Conservation (phyloP, 2,113 vertebrate species). For the Pipa parva region DNA sequence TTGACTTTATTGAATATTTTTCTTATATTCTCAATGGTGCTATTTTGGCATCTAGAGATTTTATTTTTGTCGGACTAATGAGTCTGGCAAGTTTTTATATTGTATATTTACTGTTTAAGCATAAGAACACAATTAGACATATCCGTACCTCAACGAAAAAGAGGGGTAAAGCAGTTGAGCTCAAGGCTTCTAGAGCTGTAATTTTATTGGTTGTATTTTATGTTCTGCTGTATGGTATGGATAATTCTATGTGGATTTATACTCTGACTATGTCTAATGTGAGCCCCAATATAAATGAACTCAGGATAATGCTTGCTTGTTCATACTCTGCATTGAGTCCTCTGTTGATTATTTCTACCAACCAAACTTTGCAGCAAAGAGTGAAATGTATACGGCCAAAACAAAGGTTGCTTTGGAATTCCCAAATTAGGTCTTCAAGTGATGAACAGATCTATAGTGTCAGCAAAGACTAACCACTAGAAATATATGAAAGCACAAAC, state of each 20-base stretch:
- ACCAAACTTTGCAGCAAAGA: constrained; percentile 19
- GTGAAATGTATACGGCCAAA: too few relatives aligned
- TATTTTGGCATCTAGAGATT: background rate
- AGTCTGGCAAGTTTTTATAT: constrained; percentile 19
- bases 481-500: too few relatives aligned
- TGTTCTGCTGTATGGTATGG: constrained; percentile 31
- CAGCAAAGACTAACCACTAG: too few relatives aligned
- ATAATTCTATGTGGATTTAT: constrained; percentile 38
- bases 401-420: too few relatives aligned
- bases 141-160: constrained; percentile 18
- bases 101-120: background rate
- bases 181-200: constrained; percentile 30
- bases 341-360: constrained; percentile 23
- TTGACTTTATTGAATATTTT: too few relatives aligned
- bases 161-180: background rate
- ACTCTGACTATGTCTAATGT: constrained; percentile 13
- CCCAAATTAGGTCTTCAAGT: too few relatives aligned
- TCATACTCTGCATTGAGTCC: constrained; percentile 27
- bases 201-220: constrained; percentile 26
- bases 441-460: too few relatives aligned
- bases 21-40: constrained; percentile 19
- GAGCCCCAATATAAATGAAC: constrained; percentile 8
- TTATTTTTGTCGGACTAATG: constrained; percentile 26
- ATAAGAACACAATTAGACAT: constrained; percentile 18
- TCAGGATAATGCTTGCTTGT: constrained; percentile 15